These are phyloP conservation scores for Drosophila fungiperda DNA, from an alignment of 2,888 invertebrate genomes.

Conservation along the genomic window DNA sequence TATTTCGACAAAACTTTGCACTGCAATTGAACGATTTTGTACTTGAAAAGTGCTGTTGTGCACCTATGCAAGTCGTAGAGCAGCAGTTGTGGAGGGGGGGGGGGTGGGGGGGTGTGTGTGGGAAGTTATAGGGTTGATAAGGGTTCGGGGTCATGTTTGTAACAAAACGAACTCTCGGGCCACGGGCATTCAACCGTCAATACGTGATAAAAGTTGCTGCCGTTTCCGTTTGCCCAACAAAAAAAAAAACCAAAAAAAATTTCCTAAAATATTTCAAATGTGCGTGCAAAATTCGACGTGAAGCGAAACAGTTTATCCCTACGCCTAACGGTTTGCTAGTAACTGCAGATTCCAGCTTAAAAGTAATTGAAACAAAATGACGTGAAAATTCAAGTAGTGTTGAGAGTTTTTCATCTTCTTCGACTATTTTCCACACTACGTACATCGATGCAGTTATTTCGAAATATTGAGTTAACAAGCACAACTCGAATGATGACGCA, in stretches of 20 bases:
- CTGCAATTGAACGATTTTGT: conserved; percentile 67
- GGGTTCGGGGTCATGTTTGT: not conserved
- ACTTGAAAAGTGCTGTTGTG: conserved; percentile 52
- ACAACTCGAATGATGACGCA: not conserved
- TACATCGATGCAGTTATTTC: not conserved
- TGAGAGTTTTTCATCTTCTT: conserved; percentile 6
- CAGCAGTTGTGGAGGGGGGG: not conserved
- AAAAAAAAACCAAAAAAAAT: conserved; percentile 44
- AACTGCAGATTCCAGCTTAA: conserved; percentile 57
- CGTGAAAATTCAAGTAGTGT: conserved; percentile 51
- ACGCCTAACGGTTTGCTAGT: conserved; percentile 9
- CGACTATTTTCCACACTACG: not conserved
- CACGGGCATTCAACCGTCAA: conserved; percentile 69
- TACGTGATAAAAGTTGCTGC: conserved; percentile 75
- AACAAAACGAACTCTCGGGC: conserved; percentile 14
- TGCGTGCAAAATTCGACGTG: conserved; percentile 61
- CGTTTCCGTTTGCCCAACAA: conserved; percentile 67
- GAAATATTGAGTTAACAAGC: not conserved
- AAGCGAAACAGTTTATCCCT: conserved; percentile 2
- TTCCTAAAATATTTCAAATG: conserved; percentile 72
- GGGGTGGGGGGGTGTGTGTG: not conserved
- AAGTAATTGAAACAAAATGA: conserved; percentile 75
- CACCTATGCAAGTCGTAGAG: conserved; percentile 43
- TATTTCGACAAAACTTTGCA: conserved; percentile 50
- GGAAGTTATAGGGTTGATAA: no score